Conservation (phyloP, 2,113 vertebrate genomes). For the Periophthalmus modestus region DNA sequence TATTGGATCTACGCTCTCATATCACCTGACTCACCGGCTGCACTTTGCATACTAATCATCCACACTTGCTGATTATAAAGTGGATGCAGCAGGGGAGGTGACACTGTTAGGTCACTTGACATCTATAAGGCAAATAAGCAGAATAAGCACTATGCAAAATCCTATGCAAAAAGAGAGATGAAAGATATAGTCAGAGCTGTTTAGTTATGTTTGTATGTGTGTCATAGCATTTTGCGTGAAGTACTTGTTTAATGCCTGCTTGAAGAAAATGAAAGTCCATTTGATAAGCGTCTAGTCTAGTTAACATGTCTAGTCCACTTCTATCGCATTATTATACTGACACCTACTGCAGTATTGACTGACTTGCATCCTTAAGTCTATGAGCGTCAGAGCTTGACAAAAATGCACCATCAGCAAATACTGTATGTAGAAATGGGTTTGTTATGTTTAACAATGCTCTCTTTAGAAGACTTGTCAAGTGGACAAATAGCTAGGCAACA, state of each 20-base stretch:
- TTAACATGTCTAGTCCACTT: slow-evolving; percentile 46
- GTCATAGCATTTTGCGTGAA: background rate
- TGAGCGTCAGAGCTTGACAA: slow-evolving; percentile 19
- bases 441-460: background rate
- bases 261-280: slow-evolving; percentile 11
- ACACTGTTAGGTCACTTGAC: slow-evolving; percentile 10
- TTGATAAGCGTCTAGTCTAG: slow-evolving; percentile 13
- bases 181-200: background rate
- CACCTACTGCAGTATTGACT: background rate
- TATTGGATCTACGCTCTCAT: slow-evolving; percentile 62
- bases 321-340: slow-evolving; percentile 58
- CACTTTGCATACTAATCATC: slow-evolving; percentile 24
- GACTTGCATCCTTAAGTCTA: slow-evolving; percentile 38
- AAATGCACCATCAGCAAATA: slow-evolving; percentile 21
- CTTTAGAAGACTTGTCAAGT: background rate
- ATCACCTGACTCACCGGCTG: slow-evolving; percentile 67
- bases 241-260: background rate
- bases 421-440: background rate
- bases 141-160: background rate
- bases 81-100: background rate
- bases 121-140: background rate
- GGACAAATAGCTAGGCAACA: background rate
- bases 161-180: slow-evolving; percentile 4
- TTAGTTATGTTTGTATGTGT: background rate
- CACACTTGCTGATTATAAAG: background rate